Base-by-base conservation (phyloP, 2,797 vertebrate genomes). In the Gila robusta region DNA sequence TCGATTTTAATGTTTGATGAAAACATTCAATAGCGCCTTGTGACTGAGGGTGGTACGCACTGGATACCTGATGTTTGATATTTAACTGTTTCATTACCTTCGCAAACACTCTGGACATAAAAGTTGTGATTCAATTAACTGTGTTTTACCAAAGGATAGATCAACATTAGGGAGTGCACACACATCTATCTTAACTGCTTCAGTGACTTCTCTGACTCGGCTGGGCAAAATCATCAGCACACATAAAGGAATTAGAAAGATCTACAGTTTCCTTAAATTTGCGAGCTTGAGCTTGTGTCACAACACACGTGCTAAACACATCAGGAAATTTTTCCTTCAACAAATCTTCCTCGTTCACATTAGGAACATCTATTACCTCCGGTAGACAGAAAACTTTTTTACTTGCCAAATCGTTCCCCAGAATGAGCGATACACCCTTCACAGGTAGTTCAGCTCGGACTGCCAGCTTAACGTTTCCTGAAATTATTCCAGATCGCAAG, bases 1-100 rank as follows among this genome's bases (percentile, higher is more conserved):
- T 67, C 0, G 79, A 35, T 37, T 86, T 86, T 3, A 86, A 5
- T 0, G 79, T 67, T 44, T 77, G 79, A 67, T 67, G 26, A 8
- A 67, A 67, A 0, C 6, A 14, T 35, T 35, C 28, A 2, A 35
- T 35, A 19, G 69, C 12, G 0, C 81, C 81, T 35, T 83, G 82
- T 2, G 44, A 47, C 44, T 47, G 44, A 47, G 12, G 3, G 4
- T 47, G 44, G 44, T 47, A 47, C 1, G 12, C 44, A 47, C 44
- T 47, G 44, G 44, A 14, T 49, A 49, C 47, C 47, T 49, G 14
- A 49, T 49, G 47, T 49, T 49, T 49, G 47, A 49, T 49, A 49
- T 49, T 49, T 49, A 49, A 4, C 44, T 14, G 47, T 49, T 16
- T 49, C 47, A 49, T 49, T 49, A 49, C 47, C 47, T 49, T 49